Evolutionary conservation across 2,113 vertebrate genomes (phyloP), one percentile per base, ranked within the genome.

Genomic region (Lasiurus borealis): DNA sequence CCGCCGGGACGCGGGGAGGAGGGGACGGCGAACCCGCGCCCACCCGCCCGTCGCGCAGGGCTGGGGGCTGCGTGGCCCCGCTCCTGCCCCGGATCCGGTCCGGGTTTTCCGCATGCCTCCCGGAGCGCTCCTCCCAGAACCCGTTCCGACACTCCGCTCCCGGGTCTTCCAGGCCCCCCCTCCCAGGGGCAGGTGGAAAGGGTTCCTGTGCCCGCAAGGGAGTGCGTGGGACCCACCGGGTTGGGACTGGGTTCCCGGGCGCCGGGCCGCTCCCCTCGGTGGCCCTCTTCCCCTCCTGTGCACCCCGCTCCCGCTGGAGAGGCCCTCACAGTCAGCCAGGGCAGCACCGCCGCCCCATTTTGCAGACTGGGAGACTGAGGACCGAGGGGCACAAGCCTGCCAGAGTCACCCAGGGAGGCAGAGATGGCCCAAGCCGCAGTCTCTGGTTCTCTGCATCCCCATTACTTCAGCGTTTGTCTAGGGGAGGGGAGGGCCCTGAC

Each of bases 81-180:
- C 85, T 94, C 95, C 84, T 1, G 57, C 64, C 31, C 0, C 0
- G 0, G 18, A 89, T 97, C 94, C 91, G 59, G 0, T 0, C 44
- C 59, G 4, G 88, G 18, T 27, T 94, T 97, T 96, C 85, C 18
- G 77, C 85, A 72, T 72, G 62, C 62, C 96, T 86, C 73, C 71
- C 8, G 71, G 11, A 52, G 88, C 95, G 69, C 93, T 89, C 92
- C 93, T 94, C 89, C 90, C 68, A 14, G 91, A 87, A n/a, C 68
- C 91, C 91, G 59, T 46, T 97, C 97, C 93, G 15, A 6, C 0
- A 0, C 5, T 69, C 94, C 96, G 34, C 46, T 73, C 84, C 96
- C 52, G 71, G 86, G 84, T 84, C 96, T 97, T 92, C n/a, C 3
- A 50, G 73, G 40, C 40, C 40, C 40, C 40, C 3, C 40, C 40